These are phyloP conservation scores for Silurus meridionalis DNA, from an alignment of 2,113 vertebrate genomes.

Conservation along the genomic window DNA sequence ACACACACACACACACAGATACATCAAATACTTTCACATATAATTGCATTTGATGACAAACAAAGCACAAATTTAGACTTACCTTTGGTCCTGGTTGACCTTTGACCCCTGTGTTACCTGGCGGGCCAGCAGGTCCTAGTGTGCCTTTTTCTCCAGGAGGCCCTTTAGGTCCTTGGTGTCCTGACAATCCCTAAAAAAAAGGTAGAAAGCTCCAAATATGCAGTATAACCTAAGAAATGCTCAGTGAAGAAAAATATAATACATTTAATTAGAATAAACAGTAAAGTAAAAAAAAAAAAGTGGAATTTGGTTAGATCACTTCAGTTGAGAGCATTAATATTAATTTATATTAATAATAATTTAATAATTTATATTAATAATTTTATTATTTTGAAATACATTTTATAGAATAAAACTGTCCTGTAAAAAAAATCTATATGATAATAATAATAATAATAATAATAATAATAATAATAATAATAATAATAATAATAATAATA, in stretches of 20 bases:
- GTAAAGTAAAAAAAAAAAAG: not conserved
- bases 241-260: not conserved
- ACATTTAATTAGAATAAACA: not conserved
- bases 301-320: not conserved
- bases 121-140: conserved; percentile 61
- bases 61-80: not conserved
- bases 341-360: no score
- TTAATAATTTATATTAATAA: not conserved
- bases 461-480: no score
- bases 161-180: conserved; percentile 61
- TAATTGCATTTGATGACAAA: not conserved
- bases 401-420: not conserved
- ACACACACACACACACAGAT: not conserved
- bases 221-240: not conserved
- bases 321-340: not conserved
- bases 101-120: conserved; percentile 61
- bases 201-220: not conserved
- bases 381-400: not conserved
- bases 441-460: no score
- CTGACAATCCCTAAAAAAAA: conserved; percentile 60
- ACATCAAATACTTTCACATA: not conserved
- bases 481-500: not conserved
- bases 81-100: conserved; percentile 68
- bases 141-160: conserved; percentile 64
- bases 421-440: not conserved